These are phyloP conservation scores for Gobio gobio DNA, from an alignment of 2,113 vertebrate genomes.

Conservation along the genomic window DNA sequence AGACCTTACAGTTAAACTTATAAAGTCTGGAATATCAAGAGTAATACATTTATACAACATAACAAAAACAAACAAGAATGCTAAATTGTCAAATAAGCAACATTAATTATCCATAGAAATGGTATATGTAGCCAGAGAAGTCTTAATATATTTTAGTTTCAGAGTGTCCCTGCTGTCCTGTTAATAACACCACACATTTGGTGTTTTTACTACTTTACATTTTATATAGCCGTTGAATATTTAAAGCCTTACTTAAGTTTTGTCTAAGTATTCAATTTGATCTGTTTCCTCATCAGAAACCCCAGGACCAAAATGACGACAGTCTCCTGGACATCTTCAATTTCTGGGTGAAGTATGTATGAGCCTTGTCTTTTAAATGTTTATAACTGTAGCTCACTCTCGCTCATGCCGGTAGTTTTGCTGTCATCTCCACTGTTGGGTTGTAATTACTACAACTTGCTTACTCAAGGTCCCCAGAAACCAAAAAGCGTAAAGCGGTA, in stretches of 20 bases:
- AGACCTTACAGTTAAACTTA: no score
- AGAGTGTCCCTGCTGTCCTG: neutral
- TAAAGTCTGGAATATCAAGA: neutral
- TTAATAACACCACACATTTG: neutral
- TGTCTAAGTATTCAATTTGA: neutral
- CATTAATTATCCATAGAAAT: neutral
- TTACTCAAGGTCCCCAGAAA: constrained; percentile 52
- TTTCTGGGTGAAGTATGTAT: constrained; percentile 80
- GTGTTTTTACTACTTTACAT: neutral
- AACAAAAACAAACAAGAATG: neutral
- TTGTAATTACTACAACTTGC: neutral
- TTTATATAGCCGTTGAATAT: neutral
- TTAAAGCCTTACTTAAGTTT: no score
- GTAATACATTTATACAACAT: neutral
- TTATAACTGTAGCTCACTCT: no score
- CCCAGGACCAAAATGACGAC: constrained; percentile 76
- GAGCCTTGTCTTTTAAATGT: neutral
- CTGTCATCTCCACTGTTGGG: neutral
- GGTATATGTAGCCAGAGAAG: neutral
- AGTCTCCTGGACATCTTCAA: constrained; percentile 73
- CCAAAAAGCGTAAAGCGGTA: constrained; percentile 61
- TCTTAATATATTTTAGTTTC: neutral
- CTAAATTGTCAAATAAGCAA: neutral
- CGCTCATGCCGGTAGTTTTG: neutral
- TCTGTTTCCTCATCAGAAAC: constrained; percentile 62